phyloP scores from a whole-genome alignment of 2,113 vertebrate species.

The Rattus rattus region DNA sequence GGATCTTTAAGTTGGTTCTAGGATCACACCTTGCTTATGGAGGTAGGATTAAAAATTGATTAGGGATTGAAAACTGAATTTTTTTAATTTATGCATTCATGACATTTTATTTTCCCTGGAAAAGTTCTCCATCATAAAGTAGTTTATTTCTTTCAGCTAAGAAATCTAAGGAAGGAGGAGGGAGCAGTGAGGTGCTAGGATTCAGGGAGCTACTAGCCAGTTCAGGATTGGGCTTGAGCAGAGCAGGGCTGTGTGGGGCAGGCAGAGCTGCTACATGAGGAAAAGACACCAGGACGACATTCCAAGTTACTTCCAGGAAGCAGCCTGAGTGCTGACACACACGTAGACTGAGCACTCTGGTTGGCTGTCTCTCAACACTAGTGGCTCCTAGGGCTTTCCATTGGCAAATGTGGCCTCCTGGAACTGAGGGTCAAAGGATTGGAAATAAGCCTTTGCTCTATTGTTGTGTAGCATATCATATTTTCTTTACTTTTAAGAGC shows the following conservation, averaged over 20 bases:
- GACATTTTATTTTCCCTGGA: constrained; percentile 53
- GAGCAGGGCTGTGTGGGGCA: constrained; percentile 59
- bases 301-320: constrained; percentile 80
- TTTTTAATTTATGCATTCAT: background rate
- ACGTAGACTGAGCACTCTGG: constrained; percentile 76
- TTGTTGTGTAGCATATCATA: too few relatives aligned
- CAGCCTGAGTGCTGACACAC: constrained; percentile 68
- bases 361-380: constrained; percentile 64
- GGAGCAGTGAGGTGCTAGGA: background rate
- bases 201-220: constrained; percentile 55
- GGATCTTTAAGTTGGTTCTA: background rate
- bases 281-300: constrained; percentile 61
- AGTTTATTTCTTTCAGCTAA: constrained; percentile 69
- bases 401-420: constrained; percentile 98
- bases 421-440: constrained; percentile 98
- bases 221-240: constrained; percentile 53
- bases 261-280: constrained; percentile 65
- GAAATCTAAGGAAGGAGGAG: constrained; percentile 39
- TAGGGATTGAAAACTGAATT: too few relatives aligned
- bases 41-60: too few relatives aligned
- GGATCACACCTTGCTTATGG: background rate
- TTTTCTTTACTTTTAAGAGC: too few relatives aligned
- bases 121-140: constrained; percentile 16
- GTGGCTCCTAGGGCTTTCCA: constrained; percentile 93
- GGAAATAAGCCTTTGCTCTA: constrained; percentile 90